Conservation (phyloP, 37 sponge, comb jelly and placozoan genomes). For the Mnemiopsis leidyi region DNA sequence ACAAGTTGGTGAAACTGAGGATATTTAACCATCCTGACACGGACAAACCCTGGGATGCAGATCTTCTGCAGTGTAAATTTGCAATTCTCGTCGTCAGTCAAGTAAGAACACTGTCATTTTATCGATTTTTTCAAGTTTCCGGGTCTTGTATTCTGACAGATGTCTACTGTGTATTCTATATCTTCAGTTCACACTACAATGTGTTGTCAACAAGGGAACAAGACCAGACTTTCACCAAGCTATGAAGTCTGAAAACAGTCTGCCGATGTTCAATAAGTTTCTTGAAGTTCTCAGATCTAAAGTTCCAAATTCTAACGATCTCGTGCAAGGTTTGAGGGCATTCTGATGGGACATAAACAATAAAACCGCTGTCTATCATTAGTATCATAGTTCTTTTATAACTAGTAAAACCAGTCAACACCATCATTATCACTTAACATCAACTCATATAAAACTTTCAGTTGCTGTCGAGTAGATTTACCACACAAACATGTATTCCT, state of each 20-base stretch:
- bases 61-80: not conserved
- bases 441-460: too few species aligned
- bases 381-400: too few species aligned
- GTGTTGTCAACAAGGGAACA: constrained; percentile 91
- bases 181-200: constrained; percentile 85
- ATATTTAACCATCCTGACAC: constrained; percentile 15
- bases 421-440: too few species aligned
- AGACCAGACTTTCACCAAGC: constrained; percentile 97
- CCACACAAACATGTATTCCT: too few species aligned
- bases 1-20: constrained; percentile 6
- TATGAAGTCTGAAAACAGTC: constrained; percentile 73
- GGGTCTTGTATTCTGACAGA: not conserved
- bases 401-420: too few species aligned
- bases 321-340: not conserved
- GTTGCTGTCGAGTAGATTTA: too few species aligned
- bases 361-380: too few species aligned
- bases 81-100: not conserved
- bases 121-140: not conserved
- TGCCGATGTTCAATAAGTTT: constrained; percentile 80
- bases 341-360: too few species aligned
- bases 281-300: constrained; percentile 71
- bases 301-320: constrained; percentile 1
- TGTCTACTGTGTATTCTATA: not conserved
- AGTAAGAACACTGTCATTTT: not conserved
- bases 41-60: constrained; percentile 11